These are phyloP conservation scores for Prorops nasuta DNA, from an alignment of 1,140 invertebrate species.

Conservation along the genomic window DNA sequence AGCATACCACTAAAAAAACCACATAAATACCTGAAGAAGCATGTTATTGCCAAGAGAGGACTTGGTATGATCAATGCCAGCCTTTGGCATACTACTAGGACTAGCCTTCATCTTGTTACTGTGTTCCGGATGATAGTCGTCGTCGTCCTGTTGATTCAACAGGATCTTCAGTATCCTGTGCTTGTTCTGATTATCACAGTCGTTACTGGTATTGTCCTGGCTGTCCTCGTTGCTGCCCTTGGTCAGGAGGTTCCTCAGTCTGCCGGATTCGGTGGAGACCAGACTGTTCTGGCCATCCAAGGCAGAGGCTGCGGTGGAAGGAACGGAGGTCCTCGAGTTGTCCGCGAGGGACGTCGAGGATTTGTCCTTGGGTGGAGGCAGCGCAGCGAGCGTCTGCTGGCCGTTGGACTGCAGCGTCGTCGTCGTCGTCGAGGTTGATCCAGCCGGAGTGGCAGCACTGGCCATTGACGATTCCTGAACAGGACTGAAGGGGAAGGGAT, in stretches of 20 bases:
- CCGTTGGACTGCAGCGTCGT: background rate
- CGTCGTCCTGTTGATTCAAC: constrained; percentile 80
- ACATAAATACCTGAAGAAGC: constrained; percentile 67
- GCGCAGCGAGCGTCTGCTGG: constrained; percentile 6
- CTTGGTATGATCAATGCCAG: constrained; percentile 45
- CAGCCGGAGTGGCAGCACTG: background rate
- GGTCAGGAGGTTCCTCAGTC: constrained; percentile 67
- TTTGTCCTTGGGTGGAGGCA: constrained; percentile 13
- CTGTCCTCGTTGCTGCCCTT: constrained; percentile 56
- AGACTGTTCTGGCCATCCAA: constrained; percentile 32
- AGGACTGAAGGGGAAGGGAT: constrained; percentile 62
- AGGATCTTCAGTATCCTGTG: constrained; percentile 73
- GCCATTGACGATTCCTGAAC: constrained; percentile 52
- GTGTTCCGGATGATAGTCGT: constrained; percentile 58
- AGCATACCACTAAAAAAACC: background rate
- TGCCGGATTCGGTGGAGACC: constrained; percentile 61
- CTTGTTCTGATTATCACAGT: constrained; percentile 51
- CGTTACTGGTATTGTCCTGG: constrained; percentile 49
- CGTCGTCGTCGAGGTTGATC: background rate
- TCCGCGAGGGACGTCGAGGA: constrained; percentile 1
- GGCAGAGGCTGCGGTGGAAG: background rate
- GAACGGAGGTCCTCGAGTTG: background rate
- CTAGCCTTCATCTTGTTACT: constrained; percentile 37
- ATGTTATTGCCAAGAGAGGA: constrained; percentile 63
- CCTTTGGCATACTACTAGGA: constrained; percentile 36